Base-by-base conservation (phyloP, 2,113 vertebrate species). In the Myanophis thanlyinensis region DNA sequence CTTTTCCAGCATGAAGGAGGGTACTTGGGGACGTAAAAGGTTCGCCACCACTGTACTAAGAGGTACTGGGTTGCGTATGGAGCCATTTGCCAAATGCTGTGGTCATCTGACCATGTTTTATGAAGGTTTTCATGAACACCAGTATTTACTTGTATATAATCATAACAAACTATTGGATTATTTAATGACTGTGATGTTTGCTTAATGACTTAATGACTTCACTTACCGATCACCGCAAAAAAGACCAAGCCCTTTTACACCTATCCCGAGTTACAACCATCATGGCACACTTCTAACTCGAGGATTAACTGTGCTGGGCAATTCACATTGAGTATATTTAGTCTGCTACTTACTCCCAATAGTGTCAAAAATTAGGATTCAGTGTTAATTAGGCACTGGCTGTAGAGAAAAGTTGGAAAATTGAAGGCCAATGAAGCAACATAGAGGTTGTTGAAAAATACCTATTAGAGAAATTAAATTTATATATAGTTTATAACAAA, bases 331-430 rank as follows among this genome's bases (percentile, higher is more conserved):
- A 73, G 2, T 73, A 35, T 20, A 10, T 46, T 59, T 27, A n/a
- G 54, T 87, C 7, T 87, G 48, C 54, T 62, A 54, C 48, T 87
- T 46, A 87, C 67, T 56, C 59, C 87, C 52, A 93, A 48, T 48
- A 91, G 88, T 44, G 48, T 91, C 20, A 84, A 84, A 93, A 90
- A 88, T 92, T 67, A 90, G n/a, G 3, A 53, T 51, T 89, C 23
- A 3, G 59, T 92, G 88, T 93, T 94, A 91, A 80, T 48, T 3
- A 87, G 51, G 40, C 93, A 35, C 8, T 73, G 15, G 25, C 91
- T 92, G 49, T 89, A 94, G 73, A 54, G 35, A 93, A 91, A 90
- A 93, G 47, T 25, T 18, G 15, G 0, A 87, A 90, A 94, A 91
- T 90, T 12, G 91, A 91, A 67, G 47, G 91, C n/a, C 0, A 0